A percentile compares a stretch with the other conserved stretches of the same genome.
Evolutionary conservation across 2,888 invertebrate species (phyloP).

Genomic region (Agrochola lota): DNA sequence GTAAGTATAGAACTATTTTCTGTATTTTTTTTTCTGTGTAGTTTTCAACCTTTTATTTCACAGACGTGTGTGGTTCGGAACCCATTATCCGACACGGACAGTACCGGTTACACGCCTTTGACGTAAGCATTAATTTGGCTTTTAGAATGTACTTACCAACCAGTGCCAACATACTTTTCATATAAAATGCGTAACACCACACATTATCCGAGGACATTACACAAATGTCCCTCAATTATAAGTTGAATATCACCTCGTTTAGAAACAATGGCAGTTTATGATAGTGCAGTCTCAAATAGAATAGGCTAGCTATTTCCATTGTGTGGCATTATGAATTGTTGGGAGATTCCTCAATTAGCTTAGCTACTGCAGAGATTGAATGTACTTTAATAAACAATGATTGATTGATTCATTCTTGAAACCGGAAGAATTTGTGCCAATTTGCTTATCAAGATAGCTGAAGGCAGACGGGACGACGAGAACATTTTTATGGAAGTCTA

Average conservation of each 20-base stretch:
- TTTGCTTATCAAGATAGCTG: not conserved
- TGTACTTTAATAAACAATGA: not conserved
- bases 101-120: not conserved
- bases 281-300: conserved; percentile 33
- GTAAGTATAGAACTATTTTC: not conserved
- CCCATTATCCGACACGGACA: not conserved
- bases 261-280: conserved; percentile 42
- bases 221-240: conserved; percentile 33
- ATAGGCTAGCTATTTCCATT: conserved; percentile 46
- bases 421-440: not conserved
- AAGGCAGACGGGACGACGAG: too few species aligned
- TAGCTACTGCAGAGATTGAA: not conserved
- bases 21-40: too few species aligned
- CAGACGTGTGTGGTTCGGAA: not conserved
- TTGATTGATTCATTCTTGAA: not conserved
- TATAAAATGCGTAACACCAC: conserved; percentile 18
- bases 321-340: conserved; percentile 43
- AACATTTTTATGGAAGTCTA: too few species aligned
- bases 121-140: not conserved
- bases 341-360: conserved; percentile 20
- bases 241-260: conserved; percentile 33
- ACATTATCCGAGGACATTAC: conserved; percentile 22
- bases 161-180: conserved; percentile 24
- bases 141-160: conserved; percentile 11
- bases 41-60: not conserved